Evolutionary conservation across 1,140 invertebrate species (phyloP).

Genomic region (Drosophila kanapiae): DNA sequence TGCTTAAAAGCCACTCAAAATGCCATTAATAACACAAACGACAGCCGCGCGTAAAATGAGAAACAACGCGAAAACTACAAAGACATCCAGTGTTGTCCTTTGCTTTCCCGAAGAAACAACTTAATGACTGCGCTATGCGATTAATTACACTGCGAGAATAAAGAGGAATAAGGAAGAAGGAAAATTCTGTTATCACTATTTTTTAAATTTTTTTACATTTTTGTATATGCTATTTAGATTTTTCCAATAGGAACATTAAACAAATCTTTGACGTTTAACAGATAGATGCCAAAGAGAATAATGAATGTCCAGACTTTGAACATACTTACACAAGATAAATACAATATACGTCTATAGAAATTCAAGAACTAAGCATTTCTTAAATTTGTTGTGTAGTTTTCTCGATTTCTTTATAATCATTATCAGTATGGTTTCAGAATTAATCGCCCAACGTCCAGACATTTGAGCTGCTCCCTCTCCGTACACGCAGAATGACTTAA

Average conservation of each 20-base stretch:
- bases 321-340: too few species aligned
- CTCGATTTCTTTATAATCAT: conserved; percentile 6
- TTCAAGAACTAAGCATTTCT: too few species aligned
- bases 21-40: conserved; percentile 52
- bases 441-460: conserved; percentile 35
- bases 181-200: too few species aligned
- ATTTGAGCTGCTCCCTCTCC: conserved; percentile 21
- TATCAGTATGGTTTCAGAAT: conserved; percentile 18
- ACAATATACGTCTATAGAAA: too few species aligned
- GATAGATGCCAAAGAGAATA: too few species aligned
- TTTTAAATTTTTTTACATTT: too few species aligned
- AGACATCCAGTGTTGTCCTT: conserved; percentile 20
- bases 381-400: too few species aligned
- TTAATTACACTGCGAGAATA: conserved; percentile 8
- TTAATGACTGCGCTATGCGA: conserved; percentile 30
- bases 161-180: too few species aligned
- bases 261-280: too few species aligned
- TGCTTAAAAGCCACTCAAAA: conserved; percentile 61
- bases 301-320: too few species aligned
- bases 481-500: conserved; percentile 58
- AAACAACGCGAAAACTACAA: conserved; percentile 44
- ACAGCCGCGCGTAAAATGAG: conserved; percentile 36
- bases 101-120: background rate
- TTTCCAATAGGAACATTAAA: too few species aligned
- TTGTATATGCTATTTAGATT: too few species aligned